Conservation (phyloP, 2,113 vertebrate species). For the Pycnonotus jocosus region DNA sequence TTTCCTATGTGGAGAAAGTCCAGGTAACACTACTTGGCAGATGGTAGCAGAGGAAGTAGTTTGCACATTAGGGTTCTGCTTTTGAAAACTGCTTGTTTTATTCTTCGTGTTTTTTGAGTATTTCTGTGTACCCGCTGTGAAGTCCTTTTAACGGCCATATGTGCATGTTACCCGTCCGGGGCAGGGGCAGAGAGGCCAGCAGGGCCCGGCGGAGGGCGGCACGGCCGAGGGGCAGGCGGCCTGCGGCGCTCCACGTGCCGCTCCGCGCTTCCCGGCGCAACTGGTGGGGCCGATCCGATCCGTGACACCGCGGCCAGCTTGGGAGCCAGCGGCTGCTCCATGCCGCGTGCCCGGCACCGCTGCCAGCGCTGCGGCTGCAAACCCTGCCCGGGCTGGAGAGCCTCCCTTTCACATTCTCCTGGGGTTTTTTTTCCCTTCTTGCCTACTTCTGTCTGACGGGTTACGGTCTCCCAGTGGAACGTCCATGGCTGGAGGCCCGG, state of each 20-base stretch:
- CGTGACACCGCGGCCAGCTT: background rate
- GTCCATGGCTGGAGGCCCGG: background rate
- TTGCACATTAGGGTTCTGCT: background rate
- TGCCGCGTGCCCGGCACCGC: background rate
- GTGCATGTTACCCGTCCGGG: accelerated
- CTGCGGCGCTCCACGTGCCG: background rate
- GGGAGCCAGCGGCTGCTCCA: background rate
- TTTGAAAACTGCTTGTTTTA: background rate
- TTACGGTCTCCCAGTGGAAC: background rate
- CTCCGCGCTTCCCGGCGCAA: background rate
- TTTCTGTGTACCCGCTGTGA: too few relatives aligned
- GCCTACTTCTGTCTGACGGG: background rate
- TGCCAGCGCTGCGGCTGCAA: constrained; percentile 12
- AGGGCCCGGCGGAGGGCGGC: background rate
- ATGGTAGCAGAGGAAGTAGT: background rate
- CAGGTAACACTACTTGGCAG: background rate
- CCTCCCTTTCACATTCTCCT: background rate
- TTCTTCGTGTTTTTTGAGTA: background rate
- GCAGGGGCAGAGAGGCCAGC: background rate
- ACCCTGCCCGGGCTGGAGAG: background rate
- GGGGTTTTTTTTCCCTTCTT: background rate
- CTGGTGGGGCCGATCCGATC: background rate
- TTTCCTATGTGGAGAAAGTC: background rate
- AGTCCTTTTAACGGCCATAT: accelerated
- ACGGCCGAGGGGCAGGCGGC: background rate